These are phyloP conservation scores for Drosophila azteca DNA, from an alignment of 1,140 invertebrate species.

Conservation along the genomic window DNA sequence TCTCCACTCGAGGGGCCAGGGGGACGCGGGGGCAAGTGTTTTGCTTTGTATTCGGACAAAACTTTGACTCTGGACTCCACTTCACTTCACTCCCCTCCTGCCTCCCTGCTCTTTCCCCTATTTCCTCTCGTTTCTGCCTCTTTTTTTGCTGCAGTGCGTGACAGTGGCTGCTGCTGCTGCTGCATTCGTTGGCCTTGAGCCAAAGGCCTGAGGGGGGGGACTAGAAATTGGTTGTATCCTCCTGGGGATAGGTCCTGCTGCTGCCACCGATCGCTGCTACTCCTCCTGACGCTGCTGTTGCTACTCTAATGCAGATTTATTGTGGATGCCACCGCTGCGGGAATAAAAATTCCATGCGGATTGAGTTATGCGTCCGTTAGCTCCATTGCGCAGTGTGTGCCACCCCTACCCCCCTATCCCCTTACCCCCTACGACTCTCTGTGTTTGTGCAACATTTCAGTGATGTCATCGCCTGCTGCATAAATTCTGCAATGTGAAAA, in stretches of 20 bases:
- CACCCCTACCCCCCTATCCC: background rate
- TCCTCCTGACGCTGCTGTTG: slow-evolving; percentile 4
- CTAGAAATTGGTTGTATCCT: slow-evolving; percentile 7
- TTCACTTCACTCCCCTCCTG: background rate
- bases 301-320: slow-evolving; percentile 78
- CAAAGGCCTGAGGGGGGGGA: slow-evolving; percentile 30
- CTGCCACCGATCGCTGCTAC: background rate
- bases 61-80: slow-evolving; percentile 18
- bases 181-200: slow-evolving; percentile 59
- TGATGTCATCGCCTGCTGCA: slow-evolving; percentile 67
- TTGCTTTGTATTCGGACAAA: slow-evolving; percentile 55
- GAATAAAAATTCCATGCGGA: slow-evolving; percentile 81
- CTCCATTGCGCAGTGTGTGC: slow-evolving; percentile 58
- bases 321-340: slow-evolving; percentile 79
- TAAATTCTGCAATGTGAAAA: slow-evolving; percentile 32
- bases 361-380: slow-evolving; percentile 82
- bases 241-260: too few relatives aligned
- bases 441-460: slow-evolving; percentile 38
- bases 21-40: slow-evolving; percentile 56
- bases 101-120: too few relatives aligned
- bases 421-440: too few relatives aligned
- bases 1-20: too few relatives aligned
- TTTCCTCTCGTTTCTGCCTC: background rate
- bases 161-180: slow-evolving; percentile 14
- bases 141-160: slow-evolving; percentile 56